Evolutionary conservation across 64 coral and sea anemone species (phyloP), one percentile per base, ranked within the genome.

Genomic region (Montipora foliosa): DNA sequence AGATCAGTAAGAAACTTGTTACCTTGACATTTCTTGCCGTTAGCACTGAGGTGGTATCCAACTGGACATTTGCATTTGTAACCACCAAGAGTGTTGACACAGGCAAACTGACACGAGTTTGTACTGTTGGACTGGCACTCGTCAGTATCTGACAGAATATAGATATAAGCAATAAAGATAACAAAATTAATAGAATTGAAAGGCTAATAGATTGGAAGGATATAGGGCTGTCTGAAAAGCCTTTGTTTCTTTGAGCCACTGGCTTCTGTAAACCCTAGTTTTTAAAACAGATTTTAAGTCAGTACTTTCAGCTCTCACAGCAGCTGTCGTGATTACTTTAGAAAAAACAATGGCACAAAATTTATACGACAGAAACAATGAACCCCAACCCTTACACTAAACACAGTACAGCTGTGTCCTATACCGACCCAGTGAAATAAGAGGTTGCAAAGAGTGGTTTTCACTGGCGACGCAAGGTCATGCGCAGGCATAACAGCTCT

Each of bases 11-110:
- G 16, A 46, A 8, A 78, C 5, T 15, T 20, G 15, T 19, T 78
- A 97, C 96, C 96, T 84, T 94, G 67, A 64, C 96, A 97, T 19
- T 85, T 94, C 53, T 92, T 94, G 13, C 96, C 93, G 64, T 97
- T 93, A 12, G 93, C 72, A n/a, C 92, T 81, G 44, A 95, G 70
- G 12, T 68, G 77, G 67, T 97, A 97, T 13, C 96, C 96, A 29
- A 80, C 21, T 9, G 96, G 96, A 89, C 96, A 97, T 21, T 76
- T 60, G 29, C 96, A 97, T 49, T 79, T 87, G 79, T 97, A 97
- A 62, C 96, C 89, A 19, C 96, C 96, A 5, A 92, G 47, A 1
- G 92, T 95, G 73, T 97, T 97, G 29, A 97, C 64, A 69, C 96
- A 97, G 60, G 83, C 77, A 66, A 78, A 88, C 67, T 97, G 96